A percentile compares a stretch with the other conserved stretches of the same genome.
Evolutionary conservation across 2,113 vertebrate species (phyloP).

Genomic region (Toxostoma redivivum): DNA sequence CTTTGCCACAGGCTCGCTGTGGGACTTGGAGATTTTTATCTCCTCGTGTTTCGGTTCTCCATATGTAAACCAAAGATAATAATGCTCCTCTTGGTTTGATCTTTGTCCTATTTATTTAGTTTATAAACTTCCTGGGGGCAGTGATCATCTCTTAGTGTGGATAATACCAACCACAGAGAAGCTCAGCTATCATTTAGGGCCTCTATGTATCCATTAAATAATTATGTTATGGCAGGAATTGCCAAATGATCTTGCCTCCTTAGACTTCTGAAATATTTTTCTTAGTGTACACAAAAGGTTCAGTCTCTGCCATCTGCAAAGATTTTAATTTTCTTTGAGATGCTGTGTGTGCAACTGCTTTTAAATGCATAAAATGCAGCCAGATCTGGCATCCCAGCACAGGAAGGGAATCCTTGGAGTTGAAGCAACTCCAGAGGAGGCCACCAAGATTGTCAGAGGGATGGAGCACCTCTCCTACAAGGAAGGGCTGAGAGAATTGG

Average conservation of each 20-base stretch:
- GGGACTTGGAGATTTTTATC: not conserved
- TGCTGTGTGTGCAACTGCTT: not conserved
- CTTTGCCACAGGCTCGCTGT: not conserved
- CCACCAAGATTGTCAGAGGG: not conserved
- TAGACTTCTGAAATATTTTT: not conserved
- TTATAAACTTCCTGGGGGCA: slow-evolving; percentile 5
- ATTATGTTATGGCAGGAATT: not conserved
- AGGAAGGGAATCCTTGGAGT: no score
- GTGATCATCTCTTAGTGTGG: not conserved
- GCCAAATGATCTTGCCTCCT: not conserved
- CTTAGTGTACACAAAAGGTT: not conserved
- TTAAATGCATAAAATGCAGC: not conserved
- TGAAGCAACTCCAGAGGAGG: not conserved
- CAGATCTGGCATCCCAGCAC: not conserved
- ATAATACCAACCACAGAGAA: slow-evolving; percentile 3
- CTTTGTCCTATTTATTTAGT: slow-evolving; percentile 21
- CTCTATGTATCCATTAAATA: not conserved
- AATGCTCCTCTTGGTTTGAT: slow-evolving; percentile 11
- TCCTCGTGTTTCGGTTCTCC: not conserved
- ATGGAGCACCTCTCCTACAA: not conserved
- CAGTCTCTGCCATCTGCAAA: not conserved
- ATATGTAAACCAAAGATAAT: slow-evolving; percentile 28
- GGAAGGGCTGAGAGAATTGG: not conserved
- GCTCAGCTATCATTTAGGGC: not conserved
- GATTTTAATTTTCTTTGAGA: not conserved